Evolutionary conservation across 2,113 vertebrate genomes (phyloP), one percentile per base, ranked within the genome.

Genomic region (Toxostoma redivivum): DNA sequence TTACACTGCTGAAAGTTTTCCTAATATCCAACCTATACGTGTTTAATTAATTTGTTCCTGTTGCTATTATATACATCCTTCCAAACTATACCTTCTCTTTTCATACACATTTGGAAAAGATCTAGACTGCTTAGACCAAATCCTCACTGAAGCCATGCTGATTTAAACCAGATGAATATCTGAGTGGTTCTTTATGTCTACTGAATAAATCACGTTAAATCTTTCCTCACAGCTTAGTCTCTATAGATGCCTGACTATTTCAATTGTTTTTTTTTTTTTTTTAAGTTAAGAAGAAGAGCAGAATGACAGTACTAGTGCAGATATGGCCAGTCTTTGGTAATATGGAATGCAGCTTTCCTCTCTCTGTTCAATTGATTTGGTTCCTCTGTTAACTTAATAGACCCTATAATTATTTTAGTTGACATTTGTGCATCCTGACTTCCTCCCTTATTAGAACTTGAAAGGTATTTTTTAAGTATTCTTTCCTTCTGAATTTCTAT

Each of bases 151-250:
- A 91, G 13, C 7, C 33, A 44, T 64, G 24, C 1, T 96, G 53
- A 96, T 96, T 86, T 84, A 86, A 92, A 95, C 33, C 81, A 94
- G 31, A 86, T 91, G 69, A 57, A 2, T 81, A 86, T 79, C 44
- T 79, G n/a, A n/a, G n/a, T n/a, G 48, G 20, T 12, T 79, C 30
- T 86, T 62, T 60, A 23, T 15, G 4, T 72, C 73, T 69, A 64
- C 50, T 76, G 58, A 81, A 92, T 38, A 15, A 91, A 65, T 76
- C 53, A 50, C 11, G 72, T 85, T 27, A 72, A 87, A 57, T 76
- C 40, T 89, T 92, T 92, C 61, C 35, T 80, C 21, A 48, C 35
- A 76, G 10, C 10, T 90, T 83, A 70, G 30, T 47, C 35, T 67
- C 71, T 64, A 7, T 8, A 54, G 27, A 74, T 22, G 28, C 17